Percentiles rank a stretch among this genome's conserved stretches.
phyloP scores from a whole-genome alignment of 2,113 vertebrate species.

The Patagioenas fasciata region DNA sequence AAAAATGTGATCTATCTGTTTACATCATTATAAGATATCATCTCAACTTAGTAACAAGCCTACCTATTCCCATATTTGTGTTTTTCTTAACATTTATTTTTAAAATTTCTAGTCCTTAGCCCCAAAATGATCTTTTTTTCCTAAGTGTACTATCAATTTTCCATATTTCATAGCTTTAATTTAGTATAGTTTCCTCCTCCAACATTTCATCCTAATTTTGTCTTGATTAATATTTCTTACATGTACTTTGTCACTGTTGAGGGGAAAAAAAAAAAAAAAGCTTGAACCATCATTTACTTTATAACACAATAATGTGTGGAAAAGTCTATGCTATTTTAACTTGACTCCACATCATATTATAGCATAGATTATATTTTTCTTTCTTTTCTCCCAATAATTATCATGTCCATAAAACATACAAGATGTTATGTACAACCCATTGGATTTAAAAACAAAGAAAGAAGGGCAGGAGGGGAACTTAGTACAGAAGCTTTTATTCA shows the following conservation, averaged over 20 bases:
- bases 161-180: background rate
- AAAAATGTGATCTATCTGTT: background rate
- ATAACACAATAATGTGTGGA: background rate
- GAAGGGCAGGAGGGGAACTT: rapidly evolving
- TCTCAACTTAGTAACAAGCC: background rate
- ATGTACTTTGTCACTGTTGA: background rate
- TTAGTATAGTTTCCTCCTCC: background rate
- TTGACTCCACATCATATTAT: background rate
- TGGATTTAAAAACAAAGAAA: background rate
- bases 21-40: background rate
- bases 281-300: background rate
- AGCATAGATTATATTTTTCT: background rate
- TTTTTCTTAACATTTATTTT: background rate
- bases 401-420: background rate
- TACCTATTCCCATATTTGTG: background rate
- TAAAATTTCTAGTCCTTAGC: background rate
- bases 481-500: background rate
- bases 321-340: background rate
- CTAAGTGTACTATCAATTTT: background rate
- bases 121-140: background rate
- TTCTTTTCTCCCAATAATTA: background rate
- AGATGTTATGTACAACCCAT: background rate
- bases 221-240: background rate
- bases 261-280: background rate
- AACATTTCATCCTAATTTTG: background rate